phyloP scores from a whole-genome alignment of 2,113 vertebrate genomes.

The Ophthalmolycus amberensis region DNA sequence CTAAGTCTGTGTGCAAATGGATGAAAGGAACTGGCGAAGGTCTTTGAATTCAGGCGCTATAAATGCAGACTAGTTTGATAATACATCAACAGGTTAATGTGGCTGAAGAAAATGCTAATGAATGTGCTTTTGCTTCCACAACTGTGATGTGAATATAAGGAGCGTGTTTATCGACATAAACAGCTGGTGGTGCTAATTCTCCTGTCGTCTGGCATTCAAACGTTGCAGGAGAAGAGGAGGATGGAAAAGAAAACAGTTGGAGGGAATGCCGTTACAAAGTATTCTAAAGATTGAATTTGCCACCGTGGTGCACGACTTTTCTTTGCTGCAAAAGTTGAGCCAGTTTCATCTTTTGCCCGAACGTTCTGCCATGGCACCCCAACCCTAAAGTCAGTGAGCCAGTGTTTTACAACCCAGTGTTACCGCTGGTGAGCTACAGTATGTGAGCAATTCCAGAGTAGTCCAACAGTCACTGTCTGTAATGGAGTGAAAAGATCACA shows the following conservation, averaged over 20 bases:
- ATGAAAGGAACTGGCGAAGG: background rate
- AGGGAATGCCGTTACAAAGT: background rate
- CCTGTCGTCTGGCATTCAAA: background rate
- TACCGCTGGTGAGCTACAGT: background rate
- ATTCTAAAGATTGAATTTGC: background rate
- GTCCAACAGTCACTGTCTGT: background rate
- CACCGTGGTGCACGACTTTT: background rate
- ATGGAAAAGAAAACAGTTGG: background rate
- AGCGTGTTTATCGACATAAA: background rate
- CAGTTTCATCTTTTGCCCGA: background rate
- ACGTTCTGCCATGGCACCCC: background rate
- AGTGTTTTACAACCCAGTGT: background rate
- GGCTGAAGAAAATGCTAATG: background rate
- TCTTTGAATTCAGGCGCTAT: background rate
- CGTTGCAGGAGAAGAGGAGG: background rate
- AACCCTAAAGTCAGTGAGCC: too few species aligned
- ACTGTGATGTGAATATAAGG: background rate
- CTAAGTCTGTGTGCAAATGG: background rate
- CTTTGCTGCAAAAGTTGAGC: background rate
- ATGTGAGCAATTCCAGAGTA: background rate
- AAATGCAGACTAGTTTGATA: background rate
- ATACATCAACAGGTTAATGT: background rate
- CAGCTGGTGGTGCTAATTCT: background rate
- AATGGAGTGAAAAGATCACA: constrained; percentile 34
- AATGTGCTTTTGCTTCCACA: background rate